These are phyloP conservation scores for Cepaea nemoralis DNA, from an alignment of 1,140 invertebrate species.

Conservation along the genomic window DNA sequence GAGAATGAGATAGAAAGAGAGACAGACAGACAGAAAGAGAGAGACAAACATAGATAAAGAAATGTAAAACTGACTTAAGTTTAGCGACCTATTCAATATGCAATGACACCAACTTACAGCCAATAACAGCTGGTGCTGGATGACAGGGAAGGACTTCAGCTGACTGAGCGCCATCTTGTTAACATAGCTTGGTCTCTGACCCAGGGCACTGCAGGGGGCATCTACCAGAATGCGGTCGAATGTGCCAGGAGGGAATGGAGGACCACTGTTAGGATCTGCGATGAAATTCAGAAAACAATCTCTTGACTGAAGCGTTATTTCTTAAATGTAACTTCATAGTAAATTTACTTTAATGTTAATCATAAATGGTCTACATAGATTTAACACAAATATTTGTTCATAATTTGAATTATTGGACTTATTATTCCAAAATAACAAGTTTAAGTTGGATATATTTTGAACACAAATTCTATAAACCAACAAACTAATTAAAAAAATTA, in stretches of 20 bases:
- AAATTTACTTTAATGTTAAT: not conserved
- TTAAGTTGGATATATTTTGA: too few species aligned
- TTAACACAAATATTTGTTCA: not conserved
- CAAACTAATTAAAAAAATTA: too few species aligned
- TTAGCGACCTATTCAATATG: too few species aligned
- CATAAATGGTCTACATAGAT: too few species aligned
- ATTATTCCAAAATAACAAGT: too few species aligned
- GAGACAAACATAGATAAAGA: too few species aligned
- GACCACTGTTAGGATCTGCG: conserved; percentile 70
- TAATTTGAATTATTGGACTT: too few species aligned
- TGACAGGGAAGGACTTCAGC: conserved; percentile 81
- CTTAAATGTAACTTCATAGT: not conserved
- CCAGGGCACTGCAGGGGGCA: conserved; percentile 88
- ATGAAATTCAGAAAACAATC: conserved; percentile 3
- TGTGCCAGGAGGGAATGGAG: conserved; percentile 77
- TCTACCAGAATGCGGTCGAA: conserved; percentile 89
- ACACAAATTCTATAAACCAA: too few species aligned
- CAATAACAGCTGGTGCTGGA: conserved; percentile 83
- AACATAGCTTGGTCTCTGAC: conserved; percentile 83
- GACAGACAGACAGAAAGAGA: too few species aligned
- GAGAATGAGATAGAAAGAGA: too few species aligned
- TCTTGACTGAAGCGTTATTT: not conserved
- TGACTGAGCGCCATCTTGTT: conserved; percentile 77
- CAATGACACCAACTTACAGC: conserved; percentile 78
- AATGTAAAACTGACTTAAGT: too few species aligned